Base-by-base conservation (phyloP, 2,113 vertebrate genomes). In the Gallinago jamesoni region DNA sequence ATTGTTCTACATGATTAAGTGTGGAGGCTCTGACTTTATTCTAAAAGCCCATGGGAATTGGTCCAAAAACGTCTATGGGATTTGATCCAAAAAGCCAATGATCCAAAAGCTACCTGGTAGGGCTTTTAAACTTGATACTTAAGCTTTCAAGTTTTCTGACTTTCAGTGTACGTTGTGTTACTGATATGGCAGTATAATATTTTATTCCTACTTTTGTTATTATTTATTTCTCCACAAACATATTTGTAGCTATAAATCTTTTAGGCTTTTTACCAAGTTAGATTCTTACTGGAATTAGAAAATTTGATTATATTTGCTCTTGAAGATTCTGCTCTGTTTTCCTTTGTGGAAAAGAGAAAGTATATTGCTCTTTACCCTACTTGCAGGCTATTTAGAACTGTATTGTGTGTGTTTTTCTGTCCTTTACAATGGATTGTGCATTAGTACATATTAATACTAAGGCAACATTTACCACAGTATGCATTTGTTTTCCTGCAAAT, bases 1-100 rank as follows among this genome's bases (percentile, higher is more conserved):
- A 47, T 93, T 93, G 47, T 89, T 96, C 53, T 57, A 1, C 63
- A 31, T 84, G 80, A 87, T 96, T 91, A 92, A 91, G 43, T 75
- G 84, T 53, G 48, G 56, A 79, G 64, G 31, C 60, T 87, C 76
- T 87, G 47, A 70, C 73, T 92, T 92, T 79, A 82, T 75, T 94
- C 23, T 89, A 94, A 68, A 35, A 89, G 33, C 21, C 52, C 1
- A 4, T 48, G 57, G 92, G 69, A 94, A 47, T 25, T 55, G 39
- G 19, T 89, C 64, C 80, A 86, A 81, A 94, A 89, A 89, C 4
- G 0, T 84, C 24, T 86, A 1, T 73, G 72, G 68, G 73, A 91
- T 93, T 81, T 74, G n/a, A 22, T 93, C 55, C 67, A 91, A 93
- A 93, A 91, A 74, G 50, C 41, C 73, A 81, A 5, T 78, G 81